Base-by-base conservation (phyloP, 2,797 vertebrate genomes). In the Poecilia velifera region DNA sequence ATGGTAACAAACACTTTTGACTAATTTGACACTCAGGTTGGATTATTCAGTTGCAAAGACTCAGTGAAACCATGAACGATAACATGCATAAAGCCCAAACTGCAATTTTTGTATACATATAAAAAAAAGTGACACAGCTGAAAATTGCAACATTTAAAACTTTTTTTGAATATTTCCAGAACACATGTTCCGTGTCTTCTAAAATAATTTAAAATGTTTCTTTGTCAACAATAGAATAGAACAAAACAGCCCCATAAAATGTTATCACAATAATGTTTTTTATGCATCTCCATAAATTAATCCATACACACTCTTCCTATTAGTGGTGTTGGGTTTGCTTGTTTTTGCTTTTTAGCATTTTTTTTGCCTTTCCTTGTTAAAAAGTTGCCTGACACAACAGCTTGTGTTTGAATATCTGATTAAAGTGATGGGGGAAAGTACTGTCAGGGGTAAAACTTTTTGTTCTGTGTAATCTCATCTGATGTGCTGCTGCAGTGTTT, bases 391-490 rank as follows among this genome's bases (percentile, higher is more conserved):
- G 72, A 76, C 73, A 57, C 64, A 49, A 43, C 76, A 84, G 79
- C 76, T 82, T 47, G 72, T 91, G 86, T 94, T 93, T 93, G 86
- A 88, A 79, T 92, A 82, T 86, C 74, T 74, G 82, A 87, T 84
- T 84, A 79, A 82, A 85, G 51, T 43, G 22, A 84, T 74, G 57
- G 79, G 79, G 86, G 79, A 89, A 92, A 86, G 77, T 88, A 84
- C 57, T 84, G 88, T 90, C 91, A 85, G 87, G 90, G 90, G 90
- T 92, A 92, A 92, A 93, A 93, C 85, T 91, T 94, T 93, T 90
- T 84, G 88, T 89, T 93, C 82, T 57, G 77, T 79, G 79, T 92
- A 91, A 91, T 92, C 89, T 93, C 88, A 89, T 91, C 82, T 93
- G 88, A 90, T 91, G 90, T 89, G 77, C 83, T 73, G 87, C 88